A percentile compares a stretch with the other conserved stretches of the same genome.
Conservation (phyloP, 2,888 invertebrate species). For the Mythimna vitellina region DNA sequence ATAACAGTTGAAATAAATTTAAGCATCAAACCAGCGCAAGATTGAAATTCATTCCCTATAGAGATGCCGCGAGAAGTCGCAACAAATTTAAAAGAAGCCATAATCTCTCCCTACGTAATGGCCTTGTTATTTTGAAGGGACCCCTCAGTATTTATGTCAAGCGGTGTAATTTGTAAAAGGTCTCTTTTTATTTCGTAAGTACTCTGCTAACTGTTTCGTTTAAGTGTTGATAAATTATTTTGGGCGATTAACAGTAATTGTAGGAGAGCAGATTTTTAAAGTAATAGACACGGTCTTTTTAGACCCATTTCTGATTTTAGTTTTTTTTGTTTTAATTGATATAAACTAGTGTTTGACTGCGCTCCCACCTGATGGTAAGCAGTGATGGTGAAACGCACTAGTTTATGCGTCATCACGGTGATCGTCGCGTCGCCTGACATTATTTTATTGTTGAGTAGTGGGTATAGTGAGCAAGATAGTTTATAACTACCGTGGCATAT, state of each 20-base stretch:
- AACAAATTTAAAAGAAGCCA: conserved; percentile 32
- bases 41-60: conserved; percentile 33
- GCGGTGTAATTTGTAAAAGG: conserved; percentile 37
- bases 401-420: no score
- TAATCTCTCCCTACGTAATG: conserved; percentile 36
- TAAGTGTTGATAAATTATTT: conserved; percentile 32
- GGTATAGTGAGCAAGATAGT: no score
- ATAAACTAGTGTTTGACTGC: neutral
- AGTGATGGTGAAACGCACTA: no score
- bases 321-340: neutral
- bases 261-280: conserved; percentile 7
- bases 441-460: no score
- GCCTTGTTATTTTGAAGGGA: conserved; percentile 36
- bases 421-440: no score
- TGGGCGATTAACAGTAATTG: neutral
- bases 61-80: neutral
- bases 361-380: no score
- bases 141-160: conserved; percentile 41
- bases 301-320: neutral
- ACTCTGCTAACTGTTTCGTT: conserved; percentile 3
- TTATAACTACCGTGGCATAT: no score
- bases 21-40: conserved; percentile 11
- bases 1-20: conserved; percentile 29
- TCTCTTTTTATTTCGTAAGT: conserved; percentile 4
- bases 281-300: neutral